Conservation (phyloP, 2,113 vertebrate genomes). For the Oostethus manadensis region DNA sequence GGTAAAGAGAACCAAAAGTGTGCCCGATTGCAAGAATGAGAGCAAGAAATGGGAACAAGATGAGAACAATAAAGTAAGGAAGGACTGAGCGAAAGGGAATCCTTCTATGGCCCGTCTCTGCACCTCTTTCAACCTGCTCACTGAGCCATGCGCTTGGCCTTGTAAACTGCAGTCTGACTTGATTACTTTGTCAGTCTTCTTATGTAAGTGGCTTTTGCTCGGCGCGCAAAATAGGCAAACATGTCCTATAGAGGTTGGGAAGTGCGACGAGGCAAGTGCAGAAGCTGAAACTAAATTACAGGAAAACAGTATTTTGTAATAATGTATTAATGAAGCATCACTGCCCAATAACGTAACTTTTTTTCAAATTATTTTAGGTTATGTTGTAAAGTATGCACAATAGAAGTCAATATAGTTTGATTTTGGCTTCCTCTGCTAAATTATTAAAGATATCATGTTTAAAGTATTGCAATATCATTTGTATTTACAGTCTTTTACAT, state of each 20-base stretch:
- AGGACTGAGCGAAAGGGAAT: constrained; percentile 33
- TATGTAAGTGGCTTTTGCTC: constrained; percentile 55
- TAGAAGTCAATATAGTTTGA: not conserved
- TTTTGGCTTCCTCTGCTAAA: not conserved
- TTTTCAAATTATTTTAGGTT: too few species aligned
- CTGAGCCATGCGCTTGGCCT: constrained; percentile 60
- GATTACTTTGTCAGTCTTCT: constrained; percentile 73
- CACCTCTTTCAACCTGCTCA: constrained; percentile 67
- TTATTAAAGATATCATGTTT: not conserved
- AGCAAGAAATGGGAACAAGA: constrained; percentile 5
- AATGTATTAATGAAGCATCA: constrained; percentile 26
- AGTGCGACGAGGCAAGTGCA: constrained; percentile 13
- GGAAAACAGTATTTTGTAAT: constrained; percentile 42
- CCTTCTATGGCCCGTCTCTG: constrained; percentile 40
- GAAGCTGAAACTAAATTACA: constrained; percentile 21
- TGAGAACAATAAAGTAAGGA: constrained; percentile 20
- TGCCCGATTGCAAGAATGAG: constrained; percentile 8
- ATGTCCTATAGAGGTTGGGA: constrained; percentile 27
- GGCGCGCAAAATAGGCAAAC: constrained; percentile 38
- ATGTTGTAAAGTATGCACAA: not conserved
- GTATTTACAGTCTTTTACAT: not conserved
- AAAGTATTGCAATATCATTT: not conserved
- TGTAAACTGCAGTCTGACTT: constrained; percentile 66
- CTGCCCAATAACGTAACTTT: not conserved
- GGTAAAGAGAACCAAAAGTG: constrained; percentile 12